A percentile compares a stretch with the other conserved stretches of the same genome.
Conservation (phyloP, 2,888 invertebrate genomes). For the Drosophila emarginata region DNA sequence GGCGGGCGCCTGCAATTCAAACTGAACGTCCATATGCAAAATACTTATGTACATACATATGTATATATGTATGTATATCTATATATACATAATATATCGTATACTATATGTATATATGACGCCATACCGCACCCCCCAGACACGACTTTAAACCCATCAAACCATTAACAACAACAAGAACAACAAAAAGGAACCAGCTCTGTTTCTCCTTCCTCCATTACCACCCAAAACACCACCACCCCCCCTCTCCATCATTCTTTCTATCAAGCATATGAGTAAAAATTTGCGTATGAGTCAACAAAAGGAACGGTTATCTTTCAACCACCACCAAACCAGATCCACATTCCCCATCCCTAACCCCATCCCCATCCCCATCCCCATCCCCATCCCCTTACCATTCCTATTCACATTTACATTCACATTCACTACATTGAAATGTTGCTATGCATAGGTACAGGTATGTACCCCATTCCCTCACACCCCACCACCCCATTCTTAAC, state of each 20-base stretch:
- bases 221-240: background rate
- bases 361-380: background rate
- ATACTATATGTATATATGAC: slow-evolving; percentile 33
- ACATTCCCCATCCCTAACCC: slow-evolving; percentile 15
- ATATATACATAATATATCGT: no score
- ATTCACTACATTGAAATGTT: background rate
- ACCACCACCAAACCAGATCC: slow-evolving; percentile 47
- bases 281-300: slow-evolving; percentile 74
- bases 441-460: slow-evolving; percentile 50
- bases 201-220: background rate
- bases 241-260: background rate
- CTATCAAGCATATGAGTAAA: slow-evolving; percentile 60
- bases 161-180: slow-evolving; percentile 64
- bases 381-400: background rate
- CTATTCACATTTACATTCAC: background rate
- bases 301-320: slow-evolving; percentile 64
- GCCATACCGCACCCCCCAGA: slow-evolving; percentile 49
- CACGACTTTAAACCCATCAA: slow-evolving; percentile 72
- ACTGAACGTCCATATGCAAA: slow-evolving; percentile 65
- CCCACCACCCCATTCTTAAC: no score
- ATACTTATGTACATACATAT: slow-evolving; percentile 31
- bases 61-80: background rate
- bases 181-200: slow-evolving; percentile 31
- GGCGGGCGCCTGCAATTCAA: slow-evolving; percentile 51
- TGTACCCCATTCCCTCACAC: slow-evolving; percentile 23